These are phyloP conservation scores for Myotis myotis DNA, from an alignment of 2,797 vertebrate species.

Conservation along the genomic window DNA sequence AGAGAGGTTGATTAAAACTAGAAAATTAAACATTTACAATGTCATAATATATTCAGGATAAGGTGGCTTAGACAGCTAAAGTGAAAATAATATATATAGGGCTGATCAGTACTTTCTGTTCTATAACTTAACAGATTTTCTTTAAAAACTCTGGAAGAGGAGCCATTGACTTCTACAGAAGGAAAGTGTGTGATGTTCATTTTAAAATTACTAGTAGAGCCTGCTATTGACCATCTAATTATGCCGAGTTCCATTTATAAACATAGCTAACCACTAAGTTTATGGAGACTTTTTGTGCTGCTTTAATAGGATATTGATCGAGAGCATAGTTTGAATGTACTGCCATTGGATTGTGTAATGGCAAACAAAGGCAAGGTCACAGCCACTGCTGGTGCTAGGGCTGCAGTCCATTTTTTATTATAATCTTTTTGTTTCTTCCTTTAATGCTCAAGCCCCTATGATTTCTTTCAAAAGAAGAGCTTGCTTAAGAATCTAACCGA, in stretches of 20 bases:
- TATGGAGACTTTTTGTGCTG: slow-evolving; percentile 92
- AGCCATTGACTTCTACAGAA: slow-evolving; percentile 75
- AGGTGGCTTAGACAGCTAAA: slow-evolving; percentile 62
- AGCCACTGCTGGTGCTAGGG: slow-evolving; percentile 81
- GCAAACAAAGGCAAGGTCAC: slow-evolving; percentile 96
- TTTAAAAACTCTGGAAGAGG: slow-evolving; percentile 70
- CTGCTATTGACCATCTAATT: slow-evolving; percentile 93
- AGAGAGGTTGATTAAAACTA: slow-evolving; percentile 76
- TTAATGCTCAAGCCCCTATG: slow-evolving; percentile 74
- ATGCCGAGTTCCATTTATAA: slow-evolving; percentile 94
- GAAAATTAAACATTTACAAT: slow-evolving; percentile 63
- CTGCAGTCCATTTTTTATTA: slow-evolving; percentile 85
- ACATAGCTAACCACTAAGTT: slow-evolving; percentile 92
- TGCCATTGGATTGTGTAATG: slow-evolving; percentile 96
- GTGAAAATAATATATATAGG: slow-evolving; percentile 70
- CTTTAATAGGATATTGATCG: slow-evolving; percentile 99
- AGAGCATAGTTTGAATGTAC: slow-evolving; percentile 95
- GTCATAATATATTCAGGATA: slow-evolving; percentile 78
- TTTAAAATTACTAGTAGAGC: slow-evolving; percentile 88
- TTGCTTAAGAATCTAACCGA: slow-evolving; percentile 75
- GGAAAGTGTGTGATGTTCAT: slow-evolving; percentile 86
- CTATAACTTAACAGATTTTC: slow-evolving; percentile 43
- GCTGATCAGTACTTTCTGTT: slow-evolving; percentile 78
- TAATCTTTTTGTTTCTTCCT: slow-evolving; percentile 80
- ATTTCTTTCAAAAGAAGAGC: slow-evolving; percentile 69